These are phyloP conservation scores for Ormyrus labotus DNA, from an alignment of 2,888 invertebrate genomes.

Conservation along the genomic window DNA sequence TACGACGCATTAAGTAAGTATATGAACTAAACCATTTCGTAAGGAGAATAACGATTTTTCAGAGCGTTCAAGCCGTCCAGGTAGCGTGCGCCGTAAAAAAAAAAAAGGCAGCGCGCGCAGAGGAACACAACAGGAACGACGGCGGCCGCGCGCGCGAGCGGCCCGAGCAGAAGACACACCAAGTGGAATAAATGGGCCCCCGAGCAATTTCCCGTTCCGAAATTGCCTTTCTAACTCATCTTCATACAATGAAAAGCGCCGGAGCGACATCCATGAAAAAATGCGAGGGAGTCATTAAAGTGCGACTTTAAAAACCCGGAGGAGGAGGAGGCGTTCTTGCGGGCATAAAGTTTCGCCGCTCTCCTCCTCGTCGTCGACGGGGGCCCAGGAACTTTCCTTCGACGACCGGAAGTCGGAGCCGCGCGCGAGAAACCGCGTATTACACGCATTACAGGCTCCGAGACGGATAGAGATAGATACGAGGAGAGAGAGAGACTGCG, in stretches of 20 bases:
- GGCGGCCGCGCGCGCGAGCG: too few relatives aligned
- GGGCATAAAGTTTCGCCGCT: slow-evolving; percentile 38
- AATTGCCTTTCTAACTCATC: slow-evolving; percentile 53
- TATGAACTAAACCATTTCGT: slow-evolving; percentile 46
- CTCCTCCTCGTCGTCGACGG: background rate
- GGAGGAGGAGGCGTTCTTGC: slow-evolving; percentile 13
- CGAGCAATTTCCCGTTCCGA: slow-evolving; percentile 47
- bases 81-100: slow-evolving; percentile 26
- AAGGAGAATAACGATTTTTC: slow-evolving; percentile 39
- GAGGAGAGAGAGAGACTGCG: background rate
- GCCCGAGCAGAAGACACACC: background rate
- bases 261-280: slow-evolving; percentile 31
- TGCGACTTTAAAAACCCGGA: slow-evolving; percentile 33
- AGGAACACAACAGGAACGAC: background rate
- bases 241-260: slow-evolving; percentile 51
- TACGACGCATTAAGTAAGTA: slow-evolving; percentile 44
- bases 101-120: too few relatives aligned
- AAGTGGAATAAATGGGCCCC: slow-evolving; percentile 14
- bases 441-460: slow-evolving; percentile 48
- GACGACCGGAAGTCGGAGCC: slow-evolving; percentile 39
- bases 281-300: slow-evolving; percentile 53
- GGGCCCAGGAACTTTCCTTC: slow-evolving; percentile 17
- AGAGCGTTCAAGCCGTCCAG: slow-evolving; percentile 35
- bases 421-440: slow-evolving; percentile 30
- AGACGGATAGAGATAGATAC: slow-evolving; percentile 41